Base-by-base conservation (phyloP, 2,888 invertebrate species). In the Synergus japonicus region DNA sequence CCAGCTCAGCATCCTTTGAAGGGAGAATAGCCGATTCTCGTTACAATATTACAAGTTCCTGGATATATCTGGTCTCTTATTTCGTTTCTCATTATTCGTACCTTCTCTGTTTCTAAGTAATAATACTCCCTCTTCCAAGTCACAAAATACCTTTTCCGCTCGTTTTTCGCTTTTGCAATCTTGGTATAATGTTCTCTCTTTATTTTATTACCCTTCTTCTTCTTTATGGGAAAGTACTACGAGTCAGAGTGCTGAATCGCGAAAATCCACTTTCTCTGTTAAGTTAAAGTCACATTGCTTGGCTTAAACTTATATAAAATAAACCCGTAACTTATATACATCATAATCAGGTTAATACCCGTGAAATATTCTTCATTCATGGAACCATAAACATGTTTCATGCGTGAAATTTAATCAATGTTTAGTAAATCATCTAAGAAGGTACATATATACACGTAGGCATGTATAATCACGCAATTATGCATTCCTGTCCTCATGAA, bases 211-310 rank as follows among this genome's bases (percentile, higher is more conserved):
- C 12, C 54, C 9, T 73, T 4, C 49, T 10, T 49, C 15, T 29
- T 37, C 54, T 73, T 67, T 73, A 49, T 12, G 22, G 12, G 18
- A 58, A 18, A 58, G 22, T 13, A 41, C 15, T 9, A 9, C 29
- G 8, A 73, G 46, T 5, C 73, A 73, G 46, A 73, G 73, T 54
- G n/a, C 73, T 73, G 9, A 54, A 54, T 73, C 54, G 4, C n/a
- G 49, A 54, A 73, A 73, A 73, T 37, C 37, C 49, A 37, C n/a
- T 73, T 5, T 73, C 10, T 37, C 54, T 37, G 54, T 54, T 54
- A 54, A 73, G 73, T 22, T n/a, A 15, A 67, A 22, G 41, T 0
- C 12, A 43, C n/a, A n/a, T n/a, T 54, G 3, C 46, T 37, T 54
- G 37, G 49, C 49, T 54, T 29, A 29, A 1, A 54, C 9, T 49